Conservation (phyloP, 2,113 vertebrate genomes). For the Haliaeetus leucogaster region DNA sequence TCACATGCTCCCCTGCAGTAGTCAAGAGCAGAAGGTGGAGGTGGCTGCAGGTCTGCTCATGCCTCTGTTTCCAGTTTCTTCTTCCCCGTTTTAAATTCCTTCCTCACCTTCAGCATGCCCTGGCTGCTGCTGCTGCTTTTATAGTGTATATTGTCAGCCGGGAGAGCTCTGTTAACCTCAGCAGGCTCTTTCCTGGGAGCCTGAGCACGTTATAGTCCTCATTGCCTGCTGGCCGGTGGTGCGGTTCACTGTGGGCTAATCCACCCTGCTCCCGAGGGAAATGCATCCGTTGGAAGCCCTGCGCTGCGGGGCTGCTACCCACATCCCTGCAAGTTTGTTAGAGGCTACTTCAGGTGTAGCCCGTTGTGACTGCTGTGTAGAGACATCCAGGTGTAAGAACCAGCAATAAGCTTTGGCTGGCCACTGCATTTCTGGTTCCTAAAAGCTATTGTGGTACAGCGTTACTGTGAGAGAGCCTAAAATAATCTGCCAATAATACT, state of each 20-base stretch:
- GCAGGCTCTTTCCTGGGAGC: neutral
- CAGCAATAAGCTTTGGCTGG: neutral
- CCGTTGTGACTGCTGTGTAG: neutral
- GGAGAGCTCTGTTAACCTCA: neutral
- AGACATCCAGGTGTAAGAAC: neutral
- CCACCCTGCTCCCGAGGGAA: neutral
- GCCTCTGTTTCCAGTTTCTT: neutral
- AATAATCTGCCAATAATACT: neutral
- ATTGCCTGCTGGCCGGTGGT: neutral
- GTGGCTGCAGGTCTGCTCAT: neutral
- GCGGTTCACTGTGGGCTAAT: fast-evolving
- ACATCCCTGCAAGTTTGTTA: neutral
- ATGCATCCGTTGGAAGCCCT: neutral
- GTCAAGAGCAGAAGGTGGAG: neutral
- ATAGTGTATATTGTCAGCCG: neutral
- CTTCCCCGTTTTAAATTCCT: neutral
- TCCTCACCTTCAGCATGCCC: neutral
- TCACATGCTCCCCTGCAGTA: neutral
- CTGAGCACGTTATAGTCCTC: neutral
- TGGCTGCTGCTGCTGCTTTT: slow-evolving; percentile 46
- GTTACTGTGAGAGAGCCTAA: neutral
- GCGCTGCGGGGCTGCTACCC: neutral
- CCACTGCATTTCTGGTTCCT: neutral
- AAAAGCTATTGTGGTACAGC: neutral
- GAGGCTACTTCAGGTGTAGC: neutral